Evolutionary conservation across 2,113 vertebrate genomes (phyloP).

Genomic region (Pristiophorus japonicus): DNA sequence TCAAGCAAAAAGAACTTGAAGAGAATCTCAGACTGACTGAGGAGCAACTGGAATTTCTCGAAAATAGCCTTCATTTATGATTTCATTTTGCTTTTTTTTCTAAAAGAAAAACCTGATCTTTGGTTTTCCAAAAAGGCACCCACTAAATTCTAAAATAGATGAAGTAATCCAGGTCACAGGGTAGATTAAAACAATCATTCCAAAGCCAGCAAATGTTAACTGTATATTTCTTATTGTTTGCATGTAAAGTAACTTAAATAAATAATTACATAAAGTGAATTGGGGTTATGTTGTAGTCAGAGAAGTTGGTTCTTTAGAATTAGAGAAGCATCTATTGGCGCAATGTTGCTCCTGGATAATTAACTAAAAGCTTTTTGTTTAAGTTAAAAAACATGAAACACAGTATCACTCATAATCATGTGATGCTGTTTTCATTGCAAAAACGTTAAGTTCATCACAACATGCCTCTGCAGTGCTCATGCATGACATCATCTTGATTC

Average conservation of each 20-base stretch:
- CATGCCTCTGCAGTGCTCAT: neutral
- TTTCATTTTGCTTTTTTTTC: neutral
- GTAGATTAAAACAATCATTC: neutral
- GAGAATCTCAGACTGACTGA: slow-evolving; percentile 71
- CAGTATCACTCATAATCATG: neutral
- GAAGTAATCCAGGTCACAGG: neutral
- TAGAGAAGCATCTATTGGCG: neutral
- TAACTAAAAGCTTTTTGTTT: neutral
- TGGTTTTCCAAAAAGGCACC: neutral
- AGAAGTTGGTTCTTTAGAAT: neutral
- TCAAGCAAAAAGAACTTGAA: slow-evolving; percentile 82
- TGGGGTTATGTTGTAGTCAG: neutral
- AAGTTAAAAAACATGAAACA: neutral
- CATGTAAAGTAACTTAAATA: neutral
- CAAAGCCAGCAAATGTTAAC: neutral
- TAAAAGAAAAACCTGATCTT: neutral
- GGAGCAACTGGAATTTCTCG: slow-evolving; percentile 73
- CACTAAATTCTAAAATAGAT: neutral
- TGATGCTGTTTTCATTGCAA: slow-evolving; percentile 12
- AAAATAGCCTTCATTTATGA: slow-evolving; percentile 48
- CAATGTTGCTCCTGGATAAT: neutral
- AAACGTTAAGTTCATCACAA: neutral
- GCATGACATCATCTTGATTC: neutral
- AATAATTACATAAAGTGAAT: neutral
- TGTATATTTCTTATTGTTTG: neutral